Conservation (phyloP, 2,888 invertebrate species). For the Rhamnusium bicolor region DNA sequence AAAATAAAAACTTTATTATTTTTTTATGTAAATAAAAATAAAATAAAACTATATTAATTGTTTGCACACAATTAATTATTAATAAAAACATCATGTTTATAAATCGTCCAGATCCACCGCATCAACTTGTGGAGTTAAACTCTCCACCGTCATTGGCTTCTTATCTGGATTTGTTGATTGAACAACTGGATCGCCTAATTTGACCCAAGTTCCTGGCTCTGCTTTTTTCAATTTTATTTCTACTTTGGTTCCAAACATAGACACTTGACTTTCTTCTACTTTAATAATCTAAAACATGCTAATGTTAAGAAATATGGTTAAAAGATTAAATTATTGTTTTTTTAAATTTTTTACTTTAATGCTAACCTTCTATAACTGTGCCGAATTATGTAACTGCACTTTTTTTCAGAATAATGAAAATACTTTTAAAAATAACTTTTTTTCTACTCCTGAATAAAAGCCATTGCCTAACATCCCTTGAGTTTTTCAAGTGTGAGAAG, state of each 20-base stretch:
- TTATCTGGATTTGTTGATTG: constrained; percentile 52
- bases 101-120: constrained; percentile 85
- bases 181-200: constrained; percentile 77
- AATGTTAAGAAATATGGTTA: too few species aligned
- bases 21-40: background rate
- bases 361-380: too few species aligned
- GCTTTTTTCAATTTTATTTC: constrained; percentile 93
- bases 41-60: background rate
- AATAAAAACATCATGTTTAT: constrained; percentile 49
- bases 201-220: constrained; percentile 87
- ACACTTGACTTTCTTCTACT: constrained; percentile 80
- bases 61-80: background rate
- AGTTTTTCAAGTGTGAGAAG: too few species aligned
- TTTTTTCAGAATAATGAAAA: too few species aligned
- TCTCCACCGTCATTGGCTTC: constrained; percentile 66
- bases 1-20: background rate
- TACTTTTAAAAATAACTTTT: too few species aligned
- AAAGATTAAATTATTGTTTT: too few species aligned
- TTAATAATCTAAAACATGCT: constrained; percentile 80
- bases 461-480: too few species aligned
- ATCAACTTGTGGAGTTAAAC: constrained; percentile 73
- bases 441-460: too few species aligned
- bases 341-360: too few species aligned
- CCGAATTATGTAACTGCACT: too few species aligned
- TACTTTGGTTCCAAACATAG: constrained; percentile 91